Evolutionary conservation across 2,888 invertebrate species (phyloP).

Genomic region (Eupithecia dodoneata): DNA sequence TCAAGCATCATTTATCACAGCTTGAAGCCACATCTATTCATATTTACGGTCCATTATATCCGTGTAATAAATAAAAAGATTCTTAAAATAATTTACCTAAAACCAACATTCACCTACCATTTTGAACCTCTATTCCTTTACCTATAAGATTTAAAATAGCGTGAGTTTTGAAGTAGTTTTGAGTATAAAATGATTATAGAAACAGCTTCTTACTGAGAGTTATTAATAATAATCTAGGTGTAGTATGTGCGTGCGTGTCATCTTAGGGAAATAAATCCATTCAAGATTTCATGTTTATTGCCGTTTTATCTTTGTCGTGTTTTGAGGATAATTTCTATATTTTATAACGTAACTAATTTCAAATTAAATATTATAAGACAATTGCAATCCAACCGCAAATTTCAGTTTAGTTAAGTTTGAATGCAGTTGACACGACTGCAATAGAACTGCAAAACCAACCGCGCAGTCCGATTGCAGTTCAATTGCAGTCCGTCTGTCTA

Average conservation of each 20-base stretch:
- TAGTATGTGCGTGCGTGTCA: conserved; percentile 44
- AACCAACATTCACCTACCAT: conserved; percentile 49
- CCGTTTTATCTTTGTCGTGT: conserved; percentile 40
- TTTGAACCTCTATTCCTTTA: conserved; percentile 44
- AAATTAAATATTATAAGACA: background rate
- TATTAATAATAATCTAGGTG: conserved; percentile 60
- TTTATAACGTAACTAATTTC: conserved; percentile 19
- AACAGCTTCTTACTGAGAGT: conserved; percentile 54
- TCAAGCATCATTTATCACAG: conserved; percentile 75
- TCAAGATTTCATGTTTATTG: conserved; percentile 48
- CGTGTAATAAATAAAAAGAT: conserved; percentile 69
- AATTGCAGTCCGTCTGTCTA: background rate
- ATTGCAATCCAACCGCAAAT: background rate
- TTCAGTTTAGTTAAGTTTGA: no score
- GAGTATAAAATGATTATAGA: conserved; percentile 54
- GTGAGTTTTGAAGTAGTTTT: conserved; percentile 38
- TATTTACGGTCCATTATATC: conserved; percentile 65
- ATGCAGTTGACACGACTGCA: no score
- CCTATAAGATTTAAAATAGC: conserved; percentile 45
- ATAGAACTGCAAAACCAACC: no score
- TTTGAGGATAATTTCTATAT: conserved; percentile 31
- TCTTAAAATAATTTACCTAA: conserved; percentile 66
- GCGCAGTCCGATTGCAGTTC: no score
- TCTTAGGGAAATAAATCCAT: conserved; percentile 54
- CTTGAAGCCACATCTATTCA: conserved; percentile 71